phyloP scores from a whole-genome alignment of 2,113 vertebrate species.

The Semicossyphus pulcher region DNA sequence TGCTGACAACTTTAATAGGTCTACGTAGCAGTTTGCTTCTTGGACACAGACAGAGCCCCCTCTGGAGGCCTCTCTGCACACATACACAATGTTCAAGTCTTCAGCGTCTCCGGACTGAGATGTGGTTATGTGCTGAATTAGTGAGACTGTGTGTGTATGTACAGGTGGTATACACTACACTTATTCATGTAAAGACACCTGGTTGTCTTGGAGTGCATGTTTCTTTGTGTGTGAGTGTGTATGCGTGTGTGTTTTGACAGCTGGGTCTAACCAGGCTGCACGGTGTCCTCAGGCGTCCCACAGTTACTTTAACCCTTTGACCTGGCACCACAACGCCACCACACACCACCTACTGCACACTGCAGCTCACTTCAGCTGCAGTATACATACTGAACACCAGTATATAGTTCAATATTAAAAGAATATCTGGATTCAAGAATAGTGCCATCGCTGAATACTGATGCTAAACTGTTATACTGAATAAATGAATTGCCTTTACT shows the following conservation, averaged over 20 bases:
- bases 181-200: slow-evolving; percentile 79
- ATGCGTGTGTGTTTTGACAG: slow-evolving; percentile 75
- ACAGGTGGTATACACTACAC: slow-evolving; percentile 68
- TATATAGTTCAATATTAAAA: slow-evolving; percentile 10
- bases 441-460: no score
- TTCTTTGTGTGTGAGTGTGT: slow-evolving; percentile 28
- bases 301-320: slow-evolving; percentile 67
- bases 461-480: no score
- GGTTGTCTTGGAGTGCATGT: slow-evolving; percentile 48
- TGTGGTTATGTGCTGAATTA: slow-evolving; percentile 38
- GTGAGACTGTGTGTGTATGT: slow-evolving; percentile 37
- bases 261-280: slow-evolving; percentile 68
- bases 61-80: slow-evolving; percentile 22
- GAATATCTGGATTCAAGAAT: no score
- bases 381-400: background rate
- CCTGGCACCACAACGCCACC: slow-evolving; percentile 50
- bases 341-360: slow-evolving; percentile 27
- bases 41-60: slow-evolving; percentile 42
- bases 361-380: slow-evolving; percentile 12
- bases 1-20: slow-evolving; percentile 38
- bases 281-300: slow-evolving; percentile 72
- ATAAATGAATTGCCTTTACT: no score
- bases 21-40: slow-evolving; percentile 1
- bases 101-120: slow-evolving; percentile 26
- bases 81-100: slow-evolving; percentile 5